phyloP scores from a whole-genome alignment of 1,140 invertebrate species.

The Drosophila nebulosa region DNA sequence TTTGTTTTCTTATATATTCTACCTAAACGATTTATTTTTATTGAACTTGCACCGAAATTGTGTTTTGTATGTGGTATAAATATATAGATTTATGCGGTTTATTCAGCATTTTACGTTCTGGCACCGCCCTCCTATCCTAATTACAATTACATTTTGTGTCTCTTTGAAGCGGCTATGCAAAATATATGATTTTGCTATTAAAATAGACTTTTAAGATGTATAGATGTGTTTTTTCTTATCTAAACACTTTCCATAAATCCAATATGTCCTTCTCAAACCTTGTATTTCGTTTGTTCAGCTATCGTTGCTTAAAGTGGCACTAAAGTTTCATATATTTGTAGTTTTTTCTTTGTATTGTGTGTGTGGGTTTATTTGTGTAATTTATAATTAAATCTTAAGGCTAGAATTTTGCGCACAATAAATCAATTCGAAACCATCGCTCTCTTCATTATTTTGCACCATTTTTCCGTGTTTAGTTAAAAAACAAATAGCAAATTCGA shows the following conservation, averaged over 20 bases:
- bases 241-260: conserved; percentile 20
- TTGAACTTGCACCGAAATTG: conserved; percentile 33
- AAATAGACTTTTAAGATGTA: conserved; percentile 25
- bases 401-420: conserved; percentile 32
- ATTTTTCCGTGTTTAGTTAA: background rate
- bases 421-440: conserved; percentile 46
- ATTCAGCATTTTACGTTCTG: conserved; percentile 11
- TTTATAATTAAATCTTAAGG: conserved; percentile 52
- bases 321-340: conserved; percentile 53
- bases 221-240: conserved; percentile 9
- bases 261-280: conserved; percentile 38
- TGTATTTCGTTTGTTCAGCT: conserved; percentile 66
- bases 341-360: conserved; percentile 25
- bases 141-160: conserved; percentile 45
- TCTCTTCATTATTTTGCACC: conserved; percentile 7
- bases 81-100: conserved; percentile 27
- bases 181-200: conserved; percentile 43
- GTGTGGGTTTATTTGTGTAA: conserved; percentile 35
- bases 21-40: conserved; percentile 16
- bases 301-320: conserved; percentile 68
- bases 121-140: conserved; percentile 15
- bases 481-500: background rate
- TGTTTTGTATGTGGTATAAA: conserved; percentile 9
- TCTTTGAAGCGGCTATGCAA: conserved; percentile 65
- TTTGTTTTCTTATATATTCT: conserved; percentile 6